Percentiles rank a stretch among this genome's conserved stretches.
Evolutionary conservation across 1,140 invertebrate species (phyloP).

Genomic region (Mamestra configurata): DNA sequence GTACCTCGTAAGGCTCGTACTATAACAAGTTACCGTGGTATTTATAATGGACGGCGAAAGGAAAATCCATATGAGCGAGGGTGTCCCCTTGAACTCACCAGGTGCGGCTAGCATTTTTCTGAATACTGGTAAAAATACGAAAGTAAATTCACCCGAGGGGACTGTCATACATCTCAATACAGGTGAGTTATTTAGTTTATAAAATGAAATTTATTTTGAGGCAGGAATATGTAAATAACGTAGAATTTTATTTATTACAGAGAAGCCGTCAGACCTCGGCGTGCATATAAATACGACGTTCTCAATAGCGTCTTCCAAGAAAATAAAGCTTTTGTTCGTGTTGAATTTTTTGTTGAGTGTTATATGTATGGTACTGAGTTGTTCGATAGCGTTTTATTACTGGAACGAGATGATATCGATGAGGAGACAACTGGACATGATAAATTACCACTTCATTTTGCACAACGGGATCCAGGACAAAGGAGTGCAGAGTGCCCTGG

Average conservation of each 20-base stretch:
- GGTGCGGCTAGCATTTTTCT: constrained; percentile 83
- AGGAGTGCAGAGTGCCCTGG: constrained; percentile 70
- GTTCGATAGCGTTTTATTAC: constrained; percentile 81
- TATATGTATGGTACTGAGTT: constrained; percentile 78
- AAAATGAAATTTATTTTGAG: constrained; percentile 13
- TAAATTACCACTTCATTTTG: constrained; percentile 76
- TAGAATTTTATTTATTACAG: constrained; percentile 72
- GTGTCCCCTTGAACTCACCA: constrained; percentile 79
- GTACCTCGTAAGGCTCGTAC: constrained; percentile 65
- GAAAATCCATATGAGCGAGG: constrained; percentile 81
- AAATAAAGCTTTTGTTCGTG: constrained; percentile 82
- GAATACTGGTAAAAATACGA: constrained; percentile 80
- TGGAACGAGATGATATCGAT: constrained; percentile 82
- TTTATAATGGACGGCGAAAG: constrained; percentile 79
- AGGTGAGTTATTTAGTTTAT: constrained; percentile 72
- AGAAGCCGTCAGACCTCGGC: constrained; percentile 81
- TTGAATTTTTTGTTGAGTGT: constrained; percentile 82
- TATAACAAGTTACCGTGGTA: constrained; percentile 64
- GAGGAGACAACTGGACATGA: constrained; percentile 74
- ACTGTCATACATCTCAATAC: constrained; percentile 84
- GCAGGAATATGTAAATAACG: constrained; percentile 40
- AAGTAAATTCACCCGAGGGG: constrained; percentile 74
- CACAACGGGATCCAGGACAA: constrained; percentile 74
- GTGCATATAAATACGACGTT: constrained; percentile 84
- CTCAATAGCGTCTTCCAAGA: constrained; percentile 85